phyloP scores from a whole-genome alignment of 2,797 vertebrate genomes.

The Arremon brunneinucha region DNA sequence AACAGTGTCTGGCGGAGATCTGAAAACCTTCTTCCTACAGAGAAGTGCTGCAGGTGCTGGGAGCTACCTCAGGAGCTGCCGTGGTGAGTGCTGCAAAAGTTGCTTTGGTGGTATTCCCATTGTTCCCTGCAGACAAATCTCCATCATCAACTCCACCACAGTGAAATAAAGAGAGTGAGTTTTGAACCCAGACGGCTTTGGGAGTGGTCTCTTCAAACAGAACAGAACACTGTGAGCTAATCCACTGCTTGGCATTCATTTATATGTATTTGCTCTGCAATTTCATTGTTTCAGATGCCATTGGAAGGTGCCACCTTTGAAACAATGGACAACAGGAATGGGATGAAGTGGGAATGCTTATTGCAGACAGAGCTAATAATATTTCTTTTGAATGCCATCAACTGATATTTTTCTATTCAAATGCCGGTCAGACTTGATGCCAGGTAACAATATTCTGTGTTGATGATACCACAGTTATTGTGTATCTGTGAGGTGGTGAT shows the following conservation, averaged over 20 bases:
- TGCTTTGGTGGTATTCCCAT: conserved; percentile 4
- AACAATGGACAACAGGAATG: conserved; percentile 61
- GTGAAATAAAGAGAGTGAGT: conserved; percentile 21
- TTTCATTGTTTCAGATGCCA: conserved; percentile 64
- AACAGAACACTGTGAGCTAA: conserved; percentile 10
- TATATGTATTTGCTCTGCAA: conserved; percentile 59
- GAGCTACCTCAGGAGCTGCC: background rate
- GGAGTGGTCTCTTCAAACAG: conserved; percentile 36
- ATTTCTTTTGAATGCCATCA: conserved; percentile 58
- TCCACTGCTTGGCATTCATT: conserved; percentile 39
- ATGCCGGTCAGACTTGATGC: background rate
- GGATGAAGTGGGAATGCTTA: conserved; percentile 43
- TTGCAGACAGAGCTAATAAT: conserved; percentile 64
- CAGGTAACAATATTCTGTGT: background rate
- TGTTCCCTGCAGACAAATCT: conserved; percentile 64
- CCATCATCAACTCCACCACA: conserved; percentile 54
- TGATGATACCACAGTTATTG: background rate
- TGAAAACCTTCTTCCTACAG: conserved; percentile 51
- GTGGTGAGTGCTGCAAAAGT: background rate
- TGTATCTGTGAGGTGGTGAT: background rate
- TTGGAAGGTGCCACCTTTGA: conserved; percentile 44
- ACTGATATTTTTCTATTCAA: conserved; percentile 51
- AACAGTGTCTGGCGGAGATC: background rate
- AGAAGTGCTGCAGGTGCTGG: conserved; percentile 25
- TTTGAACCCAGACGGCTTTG: conserved; percentile 5